phyloP scores from a whole-genome alignment of 2,888 invertebrate species.

The Alsophila aescularia region DNA sequence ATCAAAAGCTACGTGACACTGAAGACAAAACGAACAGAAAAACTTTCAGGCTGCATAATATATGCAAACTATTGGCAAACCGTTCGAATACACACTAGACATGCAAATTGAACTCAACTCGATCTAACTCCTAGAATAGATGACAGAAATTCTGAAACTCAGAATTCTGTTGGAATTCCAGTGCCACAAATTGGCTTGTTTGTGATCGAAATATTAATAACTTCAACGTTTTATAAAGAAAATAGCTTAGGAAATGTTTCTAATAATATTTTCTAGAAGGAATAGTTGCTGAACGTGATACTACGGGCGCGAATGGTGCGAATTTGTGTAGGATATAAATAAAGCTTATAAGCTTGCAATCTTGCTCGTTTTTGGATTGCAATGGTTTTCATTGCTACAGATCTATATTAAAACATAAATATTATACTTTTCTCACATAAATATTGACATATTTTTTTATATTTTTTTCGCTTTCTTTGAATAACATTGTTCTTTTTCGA shows the following conservation, averaged over 20 bases:
- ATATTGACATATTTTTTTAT: too few species aligned
- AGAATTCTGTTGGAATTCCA: constrained; percentile 25
- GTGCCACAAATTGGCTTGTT: constrained; percentile 5
- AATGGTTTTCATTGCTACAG: background rate
- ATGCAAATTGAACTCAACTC: constrained; percentile 57
- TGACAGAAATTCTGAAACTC: constrained; percentile 30
- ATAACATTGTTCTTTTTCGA: too few species aligned
- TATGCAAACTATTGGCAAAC: constrained; percentile 63
- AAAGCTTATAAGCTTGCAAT: constrained; percentile 57
- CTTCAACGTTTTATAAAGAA: background rate
- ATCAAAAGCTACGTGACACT: constrained; percentile 38
- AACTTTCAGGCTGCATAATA: constrained; percentile 48
- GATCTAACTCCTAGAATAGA: constrained; percentile 32
- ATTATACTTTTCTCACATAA: too few species aligned
- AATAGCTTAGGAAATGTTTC: constrained; percentile 1
- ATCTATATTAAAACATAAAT: background rate
- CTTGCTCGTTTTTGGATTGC: background rate
- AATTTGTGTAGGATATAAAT: constrained; percentile 82
- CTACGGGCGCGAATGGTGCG: constrained; percentile 62
- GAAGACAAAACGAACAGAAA: constrained; percentile 42
- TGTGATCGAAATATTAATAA: background rate
- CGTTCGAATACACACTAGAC: constrained; percentile 62
- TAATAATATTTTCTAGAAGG: constrained; percentile 5
- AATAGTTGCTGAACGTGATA: constrained; percentile 13
- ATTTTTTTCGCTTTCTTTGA: too few species aligned